phyloP scores from a whole-genome alignment of 2,113 vertebrate genomes.

The Bostrychus sinensis region DNA sequence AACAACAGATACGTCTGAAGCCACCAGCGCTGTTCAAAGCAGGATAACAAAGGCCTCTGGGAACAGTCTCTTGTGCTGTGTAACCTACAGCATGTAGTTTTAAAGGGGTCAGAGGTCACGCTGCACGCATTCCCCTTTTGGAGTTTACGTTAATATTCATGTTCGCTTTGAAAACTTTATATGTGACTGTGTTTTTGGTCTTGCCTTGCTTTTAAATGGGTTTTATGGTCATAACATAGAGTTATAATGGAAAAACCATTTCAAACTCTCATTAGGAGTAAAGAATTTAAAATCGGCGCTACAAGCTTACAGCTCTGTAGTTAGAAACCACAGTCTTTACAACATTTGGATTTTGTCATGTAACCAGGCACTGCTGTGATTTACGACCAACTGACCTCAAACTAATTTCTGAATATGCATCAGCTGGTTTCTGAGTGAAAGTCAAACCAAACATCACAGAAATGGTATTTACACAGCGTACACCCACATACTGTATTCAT shows the following conservation, averaged over 20 bases:
- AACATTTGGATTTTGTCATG: constrained; percentile 36
- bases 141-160: constrained; percentile 3
- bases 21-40: constrained; percentile 26
- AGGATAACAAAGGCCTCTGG: constrained; percentile 19
- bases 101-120: constrained; percentile 7
- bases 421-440: constrained; percentile 24
- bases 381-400: constrained; percentile 44
- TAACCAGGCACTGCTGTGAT: constrained; percentile 40
- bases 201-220: constrained; percentile 10
- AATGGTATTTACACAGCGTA: constrained; percentile 19
- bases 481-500: constrained; percentile 10
- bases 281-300: constrained; percentile 31
- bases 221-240: constrained; percentile 13
- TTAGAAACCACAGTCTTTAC: constrained; percentile 53
- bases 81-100: constrained; percentile 13
- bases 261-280: constrained; percentile 32
- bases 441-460: constrained; percentile 43
- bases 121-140: neutral
- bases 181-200: constrained; percentile 20
- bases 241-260: constrained; percentile 45
- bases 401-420: constrained; percentile 41
- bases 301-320: constrained; percentile 26
- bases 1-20: constrained; percentile 38
- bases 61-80: constrained; percentile 28
- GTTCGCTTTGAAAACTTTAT: constrained; percentile 11